Evolutionary conservation across 2,888 invertebrate genomes (phyloP), one percentile per base, ranked within the genome.

Genomic region (Lacanobia wlatinum): DNA sequence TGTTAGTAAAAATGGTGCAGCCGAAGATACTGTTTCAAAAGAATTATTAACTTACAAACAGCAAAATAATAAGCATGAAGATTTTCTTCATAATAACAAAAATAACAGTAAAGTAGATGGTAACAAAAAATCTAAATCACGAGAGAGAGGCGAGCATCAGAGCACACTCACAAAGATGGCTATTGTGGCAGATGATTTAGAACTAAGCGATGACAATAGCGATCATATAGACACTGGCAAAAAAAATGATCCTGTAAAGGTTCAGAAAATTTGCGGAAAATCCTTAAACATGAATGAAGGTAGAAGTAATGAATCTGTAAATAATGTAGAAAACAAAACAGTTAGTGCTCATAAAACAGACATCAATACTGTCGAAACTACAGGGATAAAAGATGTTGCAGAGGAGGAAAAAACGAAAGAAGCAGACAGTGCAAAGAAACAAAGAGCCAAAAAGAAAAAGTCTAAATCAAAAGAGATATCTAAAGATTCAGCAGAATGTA

Each of bases 141-240:
- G 2, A 48, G 78, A 78, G 2, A 46, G 18, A 40, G 7, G 2
- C 28, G 70, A 48, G 18, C 66, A 66, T 69, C 71, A 73, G 16
- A 40, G 69, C n/a, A 66, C 68, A 50, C 53, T 73, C 28, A 72
- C 69, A 50, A 70, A 85, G 62, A 87, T 84, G 78, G 87, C 88
- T 81, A 90, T 89, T 18, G 91, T 96, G 55, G 93, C 90, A 84
- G 91, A 90, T 48, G 96, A 96, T 89, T 92, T 96, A 84, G 91
- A 94, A 82, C 85, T 96, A 73, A 96, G 95, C 86, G 96, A 96
- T 76, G 95, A 95, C 77, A 91, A 88, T 58, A 91, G 89, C 77
- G 95, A 95, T 79, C 88, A 88, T 78, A 78, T 76, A 43, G 90
- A 90, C 59, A 60, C 75, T 61, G 64, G 66, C 16, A 75, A 40